phyloP scores from a whole-genome alignment of 30 jellyfish, hydroid and myxozoan genomes.

The Cassiopea xamachana region DNA sequence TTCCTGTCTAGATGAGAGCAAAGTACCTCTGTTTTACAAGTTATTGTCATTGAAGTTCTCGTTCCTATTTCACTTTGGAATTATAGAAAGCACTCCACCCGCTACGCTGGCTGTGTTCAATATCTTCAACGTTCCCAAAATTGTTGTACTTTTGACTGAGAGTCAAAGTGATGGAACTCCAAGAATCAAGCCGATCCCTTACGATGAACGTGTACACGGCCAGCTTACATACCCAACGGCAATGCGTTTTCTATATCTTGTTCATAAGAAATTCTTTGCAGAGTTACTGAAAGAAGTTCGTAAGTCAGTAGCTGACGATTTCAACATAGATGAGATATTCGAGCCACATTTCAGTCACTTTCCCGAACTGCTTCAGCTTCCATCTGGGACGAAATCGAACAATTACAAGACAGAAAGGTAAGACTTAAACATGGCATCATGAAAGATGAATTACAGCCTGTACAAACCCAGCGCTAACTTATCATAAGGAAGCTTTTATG shows the following conservation, averaged over 20 bases:
- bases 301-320: conserved; percentile 38
- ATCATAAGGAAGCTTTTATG: too few relatives aligned
- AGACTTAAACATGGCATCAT: not conserved
- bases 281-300: conserved; percentile 37
- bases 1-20: conserved; percentile 21
- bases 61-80: conserved; percentile 64
- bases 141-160: conserved; percentile 61
- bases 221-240: conserved; percentile 55
- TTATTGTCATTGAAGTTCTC: conserved; percentile 59
- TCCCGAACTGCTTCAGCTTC: conserved; percentile 61
- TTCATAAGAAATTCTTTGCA: conserved; percentile 65
- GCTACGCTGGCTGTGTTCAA: conserved; percentile 65
- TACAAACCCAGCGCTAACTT: too few relatives aligned
- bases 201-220: conserved; percentile 51
- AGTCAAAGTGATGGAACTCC: conserved; percentile 62
- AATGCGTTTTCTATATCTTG: conserved; percentile 69
- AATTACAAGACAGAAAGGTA: not conserved
- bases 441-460: too few relatives aligned
- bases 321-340: conserved; percentile 61
- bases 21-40: conserved; percentile 57
- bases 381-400: not conserved
- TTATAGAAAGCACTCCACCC: conserved; percentile 49
- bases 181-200: conserved; percentile 51
- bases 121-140: conserved; percentile 49
- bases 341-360: conserved; percentile 61